These are phyloP conservation scores for Nibea coibor DNA, from an alignment of 2,113 vertebrate genomes.

Conservation along the genomic window DNA sequence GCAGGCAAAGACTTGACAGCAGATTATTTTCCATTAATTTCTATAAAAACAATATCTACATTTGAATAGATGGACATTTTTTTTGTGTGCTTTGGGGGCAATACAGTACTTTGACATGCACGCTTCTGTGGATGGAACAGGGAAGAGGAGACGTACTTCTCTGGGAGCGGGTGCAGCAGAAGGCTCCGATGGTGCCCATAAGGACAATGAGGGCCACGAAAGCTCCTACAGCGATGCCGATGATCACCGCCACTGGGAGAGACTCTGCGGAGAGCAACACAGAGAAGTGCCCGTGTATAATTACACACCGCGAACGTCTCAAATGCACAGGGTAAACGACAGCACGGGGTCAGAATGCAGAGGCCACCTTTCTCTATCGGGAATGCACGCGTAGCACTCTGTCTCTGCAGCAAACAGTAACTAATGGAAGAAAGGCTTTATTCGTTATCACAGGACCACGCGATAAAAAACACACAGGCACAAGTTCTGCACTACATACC, in stretches of 20 bases:
- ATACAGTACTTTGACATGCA: slow-evolving; percentile 58
- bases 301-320: slow-evolving; percentile 38
- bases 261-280: slow-evolving; percentile 88
- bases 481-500: background rate
- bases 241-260: slow-evolving; percentile 96
- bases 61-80: slow-evolving; percentile 67
- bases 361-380: slow-evolving; percentile 6
- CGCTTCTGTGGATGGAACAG: slow-evolving; percentile 19
- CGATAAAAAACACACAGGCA: slow-evolving; percentile 25
- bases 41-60: slow-evolving; percentile 9
- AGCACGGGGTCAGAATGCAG: background rate
- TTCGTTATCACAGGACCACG: slow-evolving; percentile 4
- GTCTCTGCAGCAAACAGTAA: slow-evolving; percentile 8
- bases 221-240: slow-evolving; percentile 96
- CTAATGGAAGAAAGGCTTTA: background rate
- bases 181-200: slow-evolving; percentile 97
- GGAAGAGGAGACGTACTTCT: slow-evolving; percentile 89
- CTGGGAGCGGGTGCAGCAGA: slow-evolving; percentile 98
- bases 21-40: background rate
- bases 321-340: background rate
- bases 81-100: slow-evolving; percentile 43
- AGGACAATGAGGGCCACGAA: slow-evolving; percentile 96
- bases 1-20: background rate
- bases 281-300: slow-evolving; percentile 60
- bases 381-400: background rate